phyloP scores from a whole-genome alignment of 2,797 vertebrate genomes.

The Etheostoma perlongum region DNA sequence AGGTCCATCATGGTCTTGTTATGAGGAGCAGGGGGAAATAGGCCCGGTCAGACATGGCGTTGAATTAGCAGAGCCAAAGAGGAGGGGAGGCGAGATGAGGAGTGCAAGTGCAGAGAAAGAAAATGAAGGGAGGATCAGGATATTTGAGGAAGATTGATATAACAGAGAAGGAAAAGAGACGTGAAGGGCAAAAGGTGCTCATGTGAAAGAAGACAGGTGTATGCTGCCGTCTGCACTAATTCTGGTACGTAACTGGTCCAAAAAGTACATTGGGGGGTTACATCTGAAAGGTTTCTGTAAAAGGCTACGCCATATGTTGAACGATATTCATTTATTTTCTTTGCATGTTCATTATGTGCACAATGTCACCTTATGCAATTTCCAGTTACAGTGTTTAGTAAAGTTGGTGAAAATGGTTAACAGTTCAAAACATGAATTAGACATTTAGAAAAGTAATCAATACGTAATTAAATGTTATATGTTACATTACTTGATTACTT shows the following conservation, averaged over 20 bases:
- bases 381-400: too few relatives aligned
- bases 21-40: constrained; percentile 61
- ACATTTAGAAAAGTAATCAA: too few relatives aligned
- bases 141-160: constrained; percentile 23
- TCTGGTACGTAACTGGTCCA: constrained; percentile 1
- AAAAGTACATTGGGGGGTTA: not conserved
- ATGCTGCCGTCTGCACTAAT: constrained; percentile 16
- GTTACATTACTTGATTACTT: too few relatives aligned
- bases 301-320: too few relatives aligned
- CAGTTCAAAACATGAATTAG: too few relatives aligned
- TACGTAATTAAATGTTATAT: too few relatives aligned
- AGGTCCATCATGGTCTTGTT: constrained; percentile 78
- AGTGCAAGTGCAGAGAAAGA: constrained; percentile 25
- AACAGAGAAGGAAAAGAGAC: constrained; percentile 13
- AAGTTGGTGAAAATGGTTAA: too few relatives aligned
- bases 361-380: too few relatives aligned
- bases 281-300: too few relatives aligned
- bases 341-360: too few relatives aligned
- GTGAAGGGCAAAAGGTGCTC: constrained; percentile 36
- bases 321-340: too few relatives aligned
- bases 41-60: constrained; percentile 57
- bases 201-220: not conserved
- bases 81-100: constrained; percentile 28
- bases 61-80: constrained; percentile 65
- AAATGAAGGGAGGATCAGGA: constrained; percentile 40